A percentile compares a stretch with the other conserved stretches of the same genome.
Conservation (phyloP, 2,113 vertebrate species). For the Dicentrarchus labrax region DNA sequence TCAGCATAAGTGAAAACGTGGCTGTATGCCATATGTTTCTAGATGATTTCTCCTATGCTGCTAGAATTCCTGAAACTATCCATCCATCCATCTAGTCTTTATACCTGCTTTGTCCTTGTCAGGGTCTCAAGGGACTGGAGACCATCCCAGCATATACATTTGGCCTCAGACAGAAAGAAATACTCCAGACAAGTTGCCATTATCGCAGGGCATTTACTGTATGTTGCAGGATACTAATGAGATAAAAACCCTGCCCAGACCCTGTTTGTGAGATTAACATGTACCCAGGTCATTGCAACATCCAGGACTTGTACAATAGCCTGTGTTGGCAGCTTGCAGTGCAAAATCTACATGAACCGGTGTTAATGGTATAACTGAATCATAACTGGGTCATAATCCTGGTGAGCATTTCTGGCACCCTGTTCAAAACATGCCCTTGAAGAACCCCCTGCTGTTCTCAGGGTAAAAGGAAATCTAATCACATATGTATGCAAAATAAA, state of each 20-base stretch:
- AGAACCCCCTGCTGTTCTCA: conserved; percentile 4
- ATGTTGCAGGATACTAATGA: conserved; percentile 31
- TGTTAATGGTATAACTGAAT: not conserved
- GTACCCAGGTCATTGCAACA: not conserved
- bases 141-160: conserved; percentile 20
- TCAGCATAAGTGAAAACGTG: not conserved
- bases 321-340: not conserved
- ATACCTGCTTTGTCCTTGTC: conserved; percentile 4
- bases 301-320: not conserved
- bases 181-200: conserved; percentile 17
- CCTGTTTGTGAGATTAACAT: conserved; percentile 7
- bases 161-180: conserved; percentile 12
- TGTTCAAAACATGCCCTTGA: not conserved
- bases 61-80: conserved; percentile 2
- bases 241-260: conserved; percentile 26
- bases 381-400: not conserved
- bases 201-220: not conserved
- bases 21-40: not conserved
- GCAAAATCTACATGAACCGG: not conserved
- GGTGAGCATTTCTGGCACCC: not conserved
- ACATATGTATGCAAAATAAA: not conserved
- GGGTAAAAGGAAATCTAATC: not conserved
- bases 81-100: conserved; percentile 2
- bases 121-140: conserved; percentile 9
- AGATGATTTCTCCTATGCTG: not conserved